These are phyloP conservation scores for Trichacis sp. DNA, from an alignment of 2,888 invertebrate species.

Conservation along the genomic window DNA sequence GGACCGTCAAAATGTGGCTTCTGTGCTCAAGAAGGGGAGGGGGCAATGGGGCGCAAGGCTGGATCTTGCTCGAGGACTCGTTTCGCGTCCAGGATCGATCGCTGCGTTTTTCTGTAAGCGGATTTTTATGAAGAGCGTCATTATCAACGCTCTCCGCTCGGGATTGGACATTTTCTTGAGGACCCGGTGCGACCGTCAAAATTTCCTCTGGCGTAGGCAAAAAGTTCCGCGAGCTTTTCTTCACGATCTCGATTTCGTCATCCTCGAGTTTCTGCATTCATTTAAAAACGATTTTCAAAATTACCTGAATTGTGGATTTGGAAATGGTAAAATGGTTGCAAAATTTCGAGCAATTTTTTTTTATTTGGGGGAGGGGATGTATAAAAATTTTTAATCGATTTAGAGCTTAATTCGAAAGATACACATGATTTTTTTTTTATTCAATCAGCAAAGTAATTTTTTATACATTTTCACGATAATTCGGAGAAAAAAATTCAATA, in stretches of 20 bases:
- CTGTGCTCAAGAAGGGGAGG: slow-evolving; percentile 45
- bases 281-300: no score
- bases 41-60: slow-evolving; percentile 36
- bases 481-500: no score
- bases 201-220: background rate
- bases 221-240: background rate
- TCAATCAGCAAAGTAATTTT: no score
- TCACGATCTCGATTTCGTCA: background rate
- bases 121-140: background rate
- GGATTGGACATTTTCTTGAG: background rate
- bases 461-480: no score
- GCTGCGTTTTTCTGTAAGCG: background rate
- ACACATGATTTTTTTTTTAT: no score
- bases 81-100: background rate
- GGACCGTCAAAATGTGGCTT: slow-evolving; percentile 42
- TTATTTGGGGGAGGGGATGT: no score
- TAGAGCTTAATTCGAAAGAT: no score
- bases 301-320: no score
- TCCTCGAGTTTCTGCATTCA: background rate
- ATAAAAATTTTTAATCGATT: no score
- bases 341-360: no score
- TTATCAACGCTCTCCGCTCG: background rate
- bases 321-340: no score
- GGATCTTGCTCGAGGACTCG: slow-evolving; percentile 15
- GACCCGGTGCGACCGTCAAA: background rate